Evolutionary conservation across 2,113 vertebrate genomes (phyloP).

Genomic region (Sceloporus undulatus): DNA sequence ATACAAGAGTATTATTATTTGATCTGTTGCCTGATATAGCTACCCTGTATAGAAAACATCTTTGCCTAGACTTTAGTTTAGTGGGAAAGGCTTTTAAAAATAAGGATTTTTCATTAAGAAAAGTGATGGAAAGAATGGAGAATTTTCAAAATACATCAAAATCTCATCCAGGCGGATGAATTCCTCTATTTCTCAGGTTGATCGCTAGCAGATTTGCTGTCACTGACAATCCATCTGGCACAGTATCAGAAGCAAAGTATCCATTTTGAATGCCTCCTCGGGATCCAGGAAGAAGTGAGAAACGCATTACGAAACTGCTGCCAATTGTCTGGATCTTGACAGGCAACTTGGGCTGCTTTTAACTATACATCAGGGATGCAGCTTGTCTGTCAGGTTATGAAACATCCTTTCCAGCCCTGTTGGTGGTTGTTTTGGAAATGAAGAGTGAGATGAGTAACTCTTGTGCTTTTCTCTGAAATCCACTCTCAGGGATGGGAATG

Average conservation of each 20-base stretch:
- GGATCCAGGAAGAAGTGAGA: slow-evolving; percentile 40
- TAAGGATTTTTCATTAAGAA: no score
- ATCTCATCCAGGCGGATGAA: slow-evolving; percentile 31
- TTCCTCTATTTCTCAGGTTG: slow-evolving; percentile 34
- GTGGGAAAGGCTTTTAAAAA: no score
- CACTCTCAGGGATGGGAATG: not conserved
- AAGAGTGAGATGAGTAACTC: not conserved
- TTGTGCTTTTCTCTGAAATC: slow-evolving; percentile 28
- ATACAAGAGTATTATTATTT: no score
- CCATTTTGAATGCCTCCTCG: slow-evolving; percentile 44
- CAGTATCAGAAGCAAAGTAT: slow-evolving; percentile 49
- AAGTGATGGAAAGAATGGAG: no score
- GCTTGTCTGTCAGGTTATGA: slow-evolving; percentile 59
- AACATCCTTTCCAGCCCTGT: slow-evolving; percentile 49
- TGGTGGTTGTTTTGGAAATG: slow-evolving; percentile 9
- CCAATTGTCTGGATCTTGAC: slow-evolving; percentile 58
- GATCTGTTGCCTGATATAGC: no score
- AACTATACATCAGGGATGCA: not conserved
- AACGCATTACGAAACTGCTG: slow-evolving; percentile 67
- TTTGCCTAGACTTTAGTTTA: no score
- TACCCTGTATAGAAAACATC: no score
- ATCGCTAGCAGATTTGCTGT: slow-evolving; percentile 38
- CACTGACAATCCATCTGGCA: slow-evolving; percentile 56
- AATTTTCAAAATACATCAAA: not conserved
- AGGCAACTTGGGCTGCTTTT: slow-evolving; percentile 54